These are phyloP conservation scores for Sciurus vulgaris DNA, from an alignment of 2,797 vertebrate species.

Conservation along the genomic window DNA sequence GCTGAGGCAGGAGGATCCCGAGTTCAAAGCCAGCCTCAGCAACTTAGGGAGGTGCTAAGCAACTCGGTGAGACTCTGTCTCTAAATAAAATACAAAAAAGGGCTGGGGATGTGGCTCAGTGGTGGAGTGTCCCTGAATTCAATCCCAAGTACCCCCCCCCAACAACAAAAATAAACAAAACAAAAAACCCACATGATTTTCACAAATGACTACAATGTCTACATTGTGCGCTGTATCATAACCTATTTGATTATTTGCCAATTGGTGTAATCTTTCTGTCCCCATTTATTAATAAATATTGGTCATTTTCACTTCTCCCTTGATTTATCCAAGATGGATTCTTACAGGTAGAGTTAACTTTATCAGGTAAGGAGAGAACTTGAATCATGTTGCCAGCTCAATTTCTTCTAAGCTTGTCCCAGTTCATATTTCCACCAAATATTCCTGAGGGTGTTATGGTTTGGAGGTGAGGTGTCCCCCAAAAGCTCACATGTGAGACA, in stretches of 20 bases:
- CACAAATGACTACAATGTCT: not conserved
- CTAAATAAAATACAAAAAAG: too few species aligned
- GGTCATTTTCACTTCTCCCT: not conserved
- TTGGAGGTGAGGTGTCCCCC: too few species aligned
- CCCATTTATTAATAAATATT: not conserved
- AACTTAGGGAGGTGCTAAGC: too few species aligned
- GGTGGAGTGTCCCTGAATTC: too few species aligned
- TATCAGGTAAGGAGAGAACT: not conserved
- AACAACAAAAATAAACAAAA: too few species aligned
- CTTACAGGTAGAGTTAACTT: not conserved
- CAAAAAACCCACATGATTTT: not conserved
- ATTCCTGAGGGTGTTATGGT: not conserved
- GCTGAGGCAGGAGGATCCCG: too few species aligned
- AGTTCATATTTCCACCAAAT: not conserved
- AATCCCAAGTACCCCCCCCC: too few species aligned
- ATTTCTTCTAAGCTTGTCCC: constrained; percentile 14
- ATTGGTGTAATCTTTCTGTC: not conserved
- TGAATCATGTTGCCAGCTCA: not conserved
- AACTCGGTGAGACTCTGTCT: too few species aligned
- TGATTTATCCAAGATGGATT: not conserved
- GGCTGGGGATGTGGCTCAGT: too few species aligned
- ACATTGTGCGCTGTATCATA: not conserved
- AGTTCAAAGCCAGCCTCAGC: too few species aligned
- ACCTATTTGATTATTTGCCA: not conserved
- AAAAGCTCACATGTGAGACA: too few species aligned